Conservation (phyloP, 2,888 invertebrate species). For the Octonoba sinensis region DNA sequence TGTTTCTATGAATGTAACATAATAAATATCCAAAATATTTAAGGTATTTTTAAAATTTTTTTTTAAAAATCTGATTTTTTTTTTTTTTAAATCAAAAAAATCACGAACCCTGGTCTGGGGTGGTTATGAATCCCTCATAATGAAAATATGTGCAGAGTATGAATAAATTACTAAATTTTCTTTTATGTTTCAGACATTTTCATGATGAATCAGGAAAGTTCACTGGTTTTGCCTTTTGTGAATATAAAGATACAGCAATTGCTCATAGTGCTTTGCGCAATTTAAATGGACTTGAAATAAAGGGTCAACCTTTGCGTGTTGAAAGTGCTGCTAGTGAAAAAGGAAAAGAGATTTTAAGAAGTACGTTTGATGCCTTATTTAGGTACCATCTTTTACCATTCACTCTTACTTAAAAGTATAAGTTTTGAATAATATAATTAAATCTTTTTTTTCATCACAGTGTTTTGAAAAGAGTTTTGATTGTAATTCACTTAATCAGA, state of each 20-base stretch:
- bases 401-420: too few relatives aligned
- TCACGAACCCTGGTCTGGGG: too few relatives aligned
- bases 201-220: constrained; percentile 99
- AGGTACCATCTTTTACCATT: too few relatives aligned
- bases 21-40: too few relatives aligned
- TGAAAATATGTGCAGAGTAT: too few relatives aligned
- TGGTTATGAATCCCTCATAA: too few relatives aligned
- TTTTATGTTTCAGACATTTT: constrained; percentile 79
- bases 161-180: not conserved
- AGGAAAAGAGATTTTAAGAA: constrained; percentile 83
- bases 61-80: too few relatives aligned
- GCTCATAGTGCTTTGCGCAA: constrained; percentile 98
- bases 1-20: too few relatives aligned
- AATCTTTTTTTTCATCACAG: not conserved
- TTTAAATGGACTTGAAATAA: constrained; percentile 95
- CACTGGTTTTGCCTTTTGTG: constrained; percentile 99
- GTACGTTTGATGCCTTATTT: constrained; percentile 74
- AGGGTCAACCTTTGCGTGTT: constrained; percentile 92
- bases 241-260: constrained; percentile 97
- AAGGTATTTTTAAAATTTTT: too few relatives aligned
- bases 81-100: too few relatives aligned
- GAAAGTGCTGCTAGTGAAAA: constrained; percentile 83
- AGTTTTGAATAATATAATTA: not conserved
- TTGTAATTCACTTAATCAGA: too few relatives aligned
- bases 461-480: too few relatives aligned